A percentile compares a stretch with the other conserved stretches of the same genome.
Conservation (phyloP, 2,113 vertebrate species). For the Ariopsis seemanni region DNA sequence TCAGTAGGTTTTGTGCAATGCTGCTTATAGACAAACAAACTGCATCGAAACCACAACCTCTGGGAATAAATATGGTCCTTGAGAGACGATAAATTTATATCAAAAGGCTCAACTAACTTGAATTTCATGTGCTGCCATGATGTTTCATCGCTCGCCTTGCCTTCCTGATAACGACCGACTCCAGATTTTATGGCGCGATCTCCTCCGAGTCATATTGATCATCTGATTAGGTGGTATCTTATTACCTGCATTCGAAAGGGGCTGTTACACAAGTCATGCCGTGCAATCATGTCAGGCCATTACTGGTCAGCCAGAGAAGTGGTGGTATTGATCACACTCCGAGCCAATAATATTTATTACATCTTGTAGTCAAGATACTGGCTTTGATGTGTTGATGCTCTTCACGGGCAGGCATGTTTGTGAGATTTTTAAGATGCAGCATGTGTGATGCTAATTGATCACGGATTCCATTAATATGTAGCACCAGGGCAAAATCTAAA, state of each 20-base stretch:
- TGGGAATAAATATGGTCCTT: no score
- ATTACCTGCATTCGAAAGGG: slow-evolving; percentile 21
- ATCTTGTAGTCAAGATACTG: slow-evolving; percentile 18
- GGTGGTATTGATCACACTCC: slow-evolving; percentile 41
- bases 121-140: neutral
- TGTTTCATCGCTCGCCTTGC: neutral
- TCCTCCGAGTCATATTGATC: slow-evolving; percentile 45
- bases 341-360: slow-evolving; percentile 47
- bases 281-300: slow-evolving; percentile 36
- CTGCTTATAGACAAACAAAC: no score
- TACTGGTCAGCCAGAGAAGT: slow-evolving; percentile 11
- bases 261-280: slow-evolving; percentile 15
- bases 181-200: neutral
- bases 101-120: no score
- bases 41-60: no score
- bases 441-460: neutral
- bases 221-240: slow-evolving; percentile 10
- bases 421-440: neutral
- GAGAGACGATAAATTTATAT: neutral
- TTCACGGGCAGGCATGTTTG: slow-evolving; percentile 9
- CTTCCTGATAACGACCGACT: neutral
- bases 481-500: neutral
- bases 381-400: slow-evolving; percentile 19
- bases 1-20: no score
- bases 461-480: neutral